Percentiles rank a stretch among this genome's conserved stretches.
phyloP scores from a whole-genome alignment of 2,113 vertebrate genomes.

The Trogon surrucura region DNA sequence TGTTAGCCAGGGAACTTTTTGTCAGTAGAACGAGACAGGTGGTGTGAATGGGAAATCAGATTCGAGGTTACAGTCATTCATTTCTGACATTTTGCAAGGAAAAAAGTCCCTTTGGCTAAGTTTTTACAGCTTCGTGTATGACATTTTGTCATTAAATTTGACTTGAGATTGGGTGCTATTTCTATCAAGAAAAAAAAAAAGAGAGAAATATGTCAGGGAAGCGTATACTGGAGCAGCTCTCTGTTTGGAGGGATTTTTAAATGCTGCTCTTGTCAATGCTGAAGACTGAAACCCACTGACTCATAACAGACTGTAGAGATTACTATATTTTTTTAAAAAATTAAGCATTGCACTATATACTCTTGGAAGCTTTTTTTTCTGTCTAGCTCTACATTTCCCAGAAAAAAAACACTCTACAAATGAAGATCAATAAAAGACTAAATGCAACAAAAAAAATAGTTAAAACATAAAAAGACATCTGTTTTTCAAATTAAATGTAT shows the following conservation, averaged over 20 bases:
- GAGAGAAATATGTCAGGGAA: constrained; percentile 5
- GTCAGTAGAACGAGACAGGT: background rate
- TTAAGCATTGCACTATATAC: background rate
- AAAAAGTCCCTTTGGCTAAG: constrained; percentile 40
- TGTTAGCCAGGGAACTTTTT: background rate
- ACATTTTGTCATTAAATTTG: constrained; percentile 61
- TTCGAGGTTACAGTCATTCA: constrained; percentile 7
- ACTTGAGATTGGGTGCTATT: constrained; percentile 31
- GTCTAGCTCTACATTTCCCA: background rate
- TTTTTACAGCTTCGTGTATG: constrained; percentile 32
- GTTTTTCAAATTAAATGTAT: background rate
- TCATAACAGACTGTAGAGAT: background rate
- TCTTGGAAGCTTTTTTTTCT: background rate
- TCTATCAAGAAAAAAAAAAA: background rate
- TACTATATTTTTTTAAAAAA: background rate
- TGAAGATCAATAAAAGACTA: background rate
- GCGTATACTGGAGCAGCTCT: background rate
- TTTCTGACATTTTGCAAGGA: constrained; percentile 51
- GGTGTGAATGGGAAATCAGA: constrained; percentile 26
- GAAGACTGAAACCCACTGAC: background rate
- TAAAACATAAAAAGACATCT: background rate
- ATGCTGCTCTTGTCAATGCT: background rate
- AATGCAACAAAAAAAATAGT: background rate
- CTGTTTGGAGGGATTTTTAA: background rate
- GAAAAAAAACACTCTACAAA: background rate